Conservation (phyloP, 2,888 invertebrate genomes). For the Bombylius discolor region DNA sequence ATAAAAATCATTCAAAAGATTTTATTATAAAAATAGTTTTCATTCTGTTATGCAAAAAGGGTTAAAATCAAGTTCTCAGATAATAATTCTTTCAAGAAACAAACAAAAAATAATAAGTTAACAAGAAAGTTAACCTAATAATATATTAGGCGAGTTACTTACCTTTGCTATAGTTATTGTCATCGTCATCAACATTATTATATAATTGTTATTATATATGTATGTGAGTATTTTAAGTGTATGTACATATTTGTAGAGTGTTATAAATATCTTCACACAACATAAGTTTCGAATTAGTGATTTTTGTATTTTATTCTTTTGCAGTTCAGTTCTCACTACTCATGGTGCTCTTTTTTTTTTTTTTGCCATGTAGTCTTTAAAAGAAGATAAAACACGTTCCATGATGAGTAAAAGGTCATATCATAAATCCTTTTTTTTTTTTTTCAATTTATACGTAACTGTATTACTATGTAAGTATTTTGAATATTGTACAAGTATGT, state of each 20-base stretch:
- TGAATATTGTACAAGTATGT: background rate
- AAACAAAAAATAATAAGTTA: no score
- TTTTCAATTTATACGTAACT: no score
- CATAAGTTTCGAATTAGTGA: no score
- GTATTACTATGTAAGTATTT: no score
- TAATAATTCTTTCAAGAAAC: background rate
- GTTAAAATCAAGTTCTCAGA: background rate
- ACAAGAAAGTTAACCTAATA: background rate
- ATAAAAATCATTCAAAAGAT: background rate
- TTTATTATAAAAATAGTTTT: no score
- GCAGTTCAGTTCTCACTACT: no score
- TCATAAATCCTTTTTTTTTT: constrained; percentile 9
- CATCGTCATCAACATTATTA: background rate
- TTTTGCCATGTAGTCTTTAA: background rate
- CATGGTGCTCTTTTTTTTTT: background rate
- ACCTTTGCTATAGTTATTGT: background rate
- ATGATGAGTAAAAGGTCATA: constrained; percentile 5
- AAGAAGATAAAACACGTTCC: constrained; percentile 8
- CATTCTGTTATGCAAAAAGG: background rate
- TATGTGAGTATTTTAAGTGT: no score
- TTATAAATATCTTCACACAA: no score
- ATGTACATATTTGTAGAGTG: no score
- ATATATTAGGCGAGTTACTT: background rate
- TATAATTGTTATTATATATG: background rate
- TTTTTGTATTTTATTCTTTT: no score